phyloP scores from a whole-genome alignment of 2,888 invertebrate genomes.

The Drosophila eohydei region DNA sequence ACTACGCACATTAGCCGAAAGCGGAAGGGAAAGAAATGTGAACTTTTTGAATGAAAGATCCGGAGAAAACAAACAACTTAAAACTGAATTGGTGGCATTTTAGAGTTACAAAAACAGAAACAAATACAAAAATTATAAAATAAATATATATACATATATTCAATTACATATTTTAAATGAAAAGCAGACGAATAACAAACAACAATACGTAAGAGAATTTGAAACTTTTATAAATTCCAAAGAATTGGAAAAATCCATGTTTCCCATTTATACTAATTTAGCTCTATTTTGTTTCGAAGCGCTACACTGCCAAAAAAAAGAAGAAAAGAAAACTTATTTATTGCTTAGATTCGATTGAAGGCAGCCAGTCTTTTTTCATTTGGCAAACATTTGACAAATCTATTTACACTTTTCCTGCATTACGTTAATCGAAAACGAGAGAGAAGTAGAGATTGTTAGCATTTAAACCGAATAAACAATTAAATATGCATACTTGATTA shows the following conservation, averaged over 20 bases:
- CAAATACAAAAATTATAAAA: conserved; percentile 2
- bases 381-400: conserved; percentile 7
- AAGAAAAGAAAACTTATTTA: conserved; percentile 23
- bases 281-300: conserved; percentile 23
- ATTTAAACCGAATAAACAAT: conserved; percentile 62
- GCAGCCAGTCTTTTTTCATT: conserved; percentile 14
- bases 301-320: conserved; percentile 71
- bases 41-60: conserved; percentile 15
- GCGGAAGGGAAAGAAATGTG: conserved; percentile 15
- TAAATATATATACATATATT: conserved; percentile 41
- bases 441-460: conserved; percentile 79
- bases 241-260: not conserved
- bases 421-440: conserved; percentile 55
- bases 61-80: conserved; percentile 49
- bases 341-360: conserved; percentile 19
- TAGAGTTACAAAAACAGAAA: conserved; percentile 49
- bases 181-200: conserved; percentile 24
- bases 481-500: conserved; percentile 39
- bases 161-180: conserved; percentile 57
- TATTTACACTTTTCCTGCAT: conserved; percentile 11
- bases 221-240: conserved; percentile 16
- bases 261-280: conserved; percentile 5
- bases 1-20: conserved; percentile 66
- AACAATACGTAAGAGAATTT: conserved; percentile 57
- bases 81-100: conserved; percentile 76